These are phyloP conservation scores for Caiman crocodilus DNA, from an alignment of 2,797 vertebrate species.

Conservation along the genomic window DNA sequence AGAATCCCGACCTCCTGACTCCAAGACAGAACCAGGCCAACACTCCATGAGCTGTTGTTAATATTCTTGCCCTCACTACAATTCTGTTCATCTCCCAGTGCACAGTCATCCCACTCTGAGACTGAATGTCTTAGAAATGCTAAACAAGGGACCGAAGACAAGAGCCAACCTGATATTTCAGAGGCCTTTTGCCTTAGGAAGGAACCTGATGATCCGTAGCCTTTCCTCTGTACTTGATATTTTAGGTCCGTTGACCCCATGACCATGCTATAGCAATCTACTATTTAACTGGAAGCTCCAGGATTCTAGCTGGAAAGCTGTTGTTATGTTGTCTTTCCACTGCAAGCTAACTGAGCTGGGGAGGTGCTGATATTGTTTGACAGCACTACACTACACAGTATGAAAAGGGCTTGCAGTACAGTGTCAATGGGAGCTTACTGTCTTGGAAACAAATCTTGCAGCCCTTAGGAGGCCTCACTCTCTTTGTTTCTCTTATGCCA, in stretches of 20 bases:
- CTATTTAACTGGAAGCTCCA: neutral
- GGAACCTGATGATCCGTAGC: neutral
- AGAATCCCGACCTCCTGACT: neutral
- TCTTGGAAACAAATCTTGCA: neutral
- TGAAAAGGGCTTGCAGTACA: neutral
- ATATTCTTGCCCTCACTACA: accelerated
- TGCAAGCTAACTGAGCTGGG: neutral
- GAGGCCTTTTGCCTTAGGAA: constrained; percentile 25
- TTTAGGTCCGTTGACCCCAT: neutral
- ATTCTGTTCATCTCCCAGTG: neutral
- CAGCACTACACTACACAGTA: neutral
- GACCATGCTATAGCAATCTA: accelerated
- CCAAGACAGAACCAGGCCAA: neutral
- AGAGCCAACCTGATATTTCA: neutral
- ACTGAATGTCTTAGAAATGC: neutral
- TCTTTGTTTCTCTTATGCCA: accelerated
- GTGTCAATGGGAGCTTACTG: neutral
- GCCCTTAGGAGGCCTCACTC: neutral
- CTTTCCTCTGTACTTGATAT: neutral
- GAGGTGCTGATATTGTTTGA: neutral
- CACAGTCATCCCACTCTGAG: neutral
- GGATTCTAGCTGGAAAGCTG: neutral
- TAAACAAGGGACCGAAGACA: neutral
- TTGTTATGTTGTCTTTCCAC: constrained; percentile 12
- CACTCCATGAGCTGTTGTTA: neutral